Evolutionary conservation across 2,888 invertebrate species (phyloP).

Genomic region (Cryptosula pallasiana): DNA sequence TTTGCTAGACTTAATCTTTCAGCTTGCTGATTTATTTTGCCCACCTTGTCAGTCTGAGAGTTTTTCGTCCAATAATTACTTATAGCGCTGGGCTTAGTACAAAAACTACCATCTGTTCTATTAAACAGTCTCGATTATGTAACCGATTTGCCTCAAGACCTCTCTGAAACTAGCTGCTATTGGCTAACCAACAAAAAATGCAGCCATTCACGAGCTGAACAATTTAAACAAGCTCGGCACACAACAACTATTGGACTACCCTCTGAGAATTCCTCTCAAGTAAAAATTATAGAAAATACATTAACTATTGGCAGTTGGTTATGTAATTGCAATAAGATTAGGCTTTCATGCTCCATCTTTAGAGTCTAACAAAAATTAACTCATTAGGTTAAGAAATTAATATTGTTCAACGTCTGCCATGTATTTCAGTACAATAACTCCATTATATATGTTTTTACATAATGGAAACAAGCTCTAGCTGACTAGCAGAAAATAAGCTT

Average conservation of each 20-base stretch:
- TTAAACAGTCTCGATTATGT: background rate
- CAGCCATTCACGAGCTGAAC: background rate
- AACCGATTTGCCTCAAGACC: background rate
- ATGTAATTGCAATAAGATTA: background rate
- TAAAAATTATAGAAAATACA: slow-evolving; percentile 2
- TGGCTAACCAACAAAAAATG: background rate
- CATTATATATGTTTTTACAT: background rate
- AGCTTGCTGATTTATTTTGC: too few relatives aligned
- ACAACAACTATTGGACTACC: background rate
- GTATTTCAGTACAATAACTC: background rate
- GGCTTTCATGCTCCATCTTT: background rate
- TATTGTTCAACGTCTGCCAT: background rate
- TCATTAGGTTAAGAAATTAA: background rate
- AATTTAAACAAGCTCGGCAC: background rate
- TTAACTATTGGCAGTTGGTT: background rate
- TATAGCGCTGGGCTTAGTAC: background rate
- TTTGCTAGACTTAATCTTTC: too few relatives aligned
- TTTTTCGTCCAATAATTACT: too few relatives aligned
- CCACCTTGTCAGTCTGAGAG: too few relatives aligned
- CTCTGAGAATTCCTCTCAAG: background rate
- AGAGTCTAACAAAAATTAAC: background rate
- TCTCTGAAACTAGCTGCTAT: background rate
- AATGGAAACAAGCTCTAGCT: background rate
- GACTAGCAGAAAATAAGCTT: too few relatives aligned
- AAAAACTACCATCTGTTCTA: slow-evolving; percentile 14